Evolutionary conservation across 2,797 vertebrate species (phyloP).

Genomic region (Erethizon dorsatum): DNA sequence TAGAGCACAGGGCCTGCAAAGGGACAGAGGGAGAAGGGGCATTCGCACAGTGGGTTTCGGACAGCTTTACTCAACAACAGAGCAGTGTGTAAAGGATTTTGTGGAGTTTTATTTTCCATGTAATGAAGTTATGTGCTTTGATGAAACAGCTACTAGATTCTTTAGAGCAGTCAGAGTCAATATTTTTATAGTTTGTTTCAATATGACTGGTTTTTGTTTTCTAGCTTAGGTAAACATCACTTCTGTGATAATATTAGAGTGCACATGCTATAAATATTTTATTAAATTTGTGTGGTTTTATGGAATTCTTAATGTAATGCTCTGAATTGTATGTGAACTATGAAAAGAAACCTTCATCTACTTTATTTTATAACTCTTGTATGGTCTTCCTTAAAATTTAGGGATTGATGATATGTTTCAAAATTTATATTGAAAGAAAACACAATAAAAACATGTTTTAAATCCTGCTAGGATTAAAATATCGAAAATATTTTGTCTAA

Average conservation of each 20-base stretch:
- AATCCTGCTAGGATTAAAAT: not conserved
- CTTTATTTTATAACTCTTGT: conserved; percentile 78
- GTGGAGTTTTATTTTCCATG: not conserved
- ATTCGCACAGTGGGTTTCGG: not conserved
- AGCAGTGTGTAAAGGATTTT: not conserved
- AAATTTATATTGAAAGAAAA: conserved; percentile 38
- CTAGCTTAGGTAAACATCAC: conserved; percentile 67
- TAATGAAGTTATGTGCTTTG: not conserved
- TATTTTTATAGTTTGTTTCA: conserved; percentile 34
- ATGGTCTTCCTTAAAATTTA: conserved; percentile 82
- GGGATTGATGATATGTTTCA: conserved; percentile 72
- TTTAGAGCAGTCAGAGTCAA: not conserved
- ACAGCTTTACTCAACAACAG: not conserved
- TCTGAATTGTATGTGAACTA: conserved; percentile 78
- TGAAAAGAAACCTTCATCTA: conserved; percentile 77
- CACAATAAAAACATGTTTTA: not conserved
- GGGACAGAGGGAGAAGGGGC: rapidly evolving
- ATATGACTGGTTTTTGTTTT: conserved; percentile 20
- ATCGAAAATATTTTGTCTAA: conserved; percentile 17
- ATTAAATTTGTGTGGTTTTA: conserved; percentile 73
- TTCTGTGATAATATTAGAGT: conserved; percentile 55
- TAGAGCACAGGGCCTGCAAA: not conserved
- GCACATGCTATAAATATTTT: conserved; percentile 76
- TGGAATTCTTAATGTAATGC: conserved; percentile 81
- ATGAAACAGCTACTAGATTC: not conserved